These are phyloP conservation scores for Microctonus brassicae DNA, from an alignment of 2,888 invertebrate genomes.

Conservation along the genomic window DNA sequence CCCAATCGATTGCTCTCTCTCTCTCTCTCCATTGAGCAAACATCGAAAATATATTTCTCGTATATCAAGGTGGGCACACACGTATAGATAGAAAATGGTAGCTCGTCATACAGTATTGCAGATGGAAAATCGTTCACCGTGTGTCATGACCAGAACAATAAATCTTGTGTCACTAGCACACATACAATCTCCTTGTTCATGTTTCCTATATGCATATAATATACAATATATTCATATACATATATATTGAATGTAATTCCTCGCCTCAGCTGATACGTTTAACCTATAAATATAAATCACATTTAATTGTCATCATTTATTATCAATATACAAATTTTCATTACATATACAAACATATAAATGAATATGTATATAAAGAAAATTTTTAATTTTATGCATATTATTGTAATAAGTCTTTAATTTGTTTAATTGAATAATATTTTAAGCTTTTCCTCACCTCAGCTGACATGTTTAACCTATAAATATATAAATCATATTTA, in stretches of 20 bases:
- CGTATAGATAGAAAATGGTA: background rate
- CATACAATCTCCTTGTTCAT: background rate
- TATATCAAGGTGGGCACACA: background rate
- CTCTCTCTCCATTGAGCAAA: background rate
- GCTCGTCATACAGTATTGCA: background rate
- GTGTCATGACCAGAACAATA: background rate
- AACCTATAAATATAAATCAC: slow-evolving; percentile 9
- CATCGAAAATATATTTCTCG: background rate
- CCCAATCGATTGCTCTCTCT: background rate
- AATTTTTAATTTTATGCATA: background rate
- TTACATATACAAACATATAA: no score
- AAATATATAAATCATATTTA: slow-evolving; percentile 14
- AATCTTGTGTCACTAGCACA: slow-evolving; percentile 15
- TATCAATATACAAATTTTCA: slow-evolving; percentile 5
- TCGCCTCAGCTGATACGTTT: background rate
- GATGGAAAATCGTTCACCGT: slow-evolving; percentile 4
- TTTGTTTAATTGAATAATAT: background rate
- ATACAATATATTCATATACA: background rate
- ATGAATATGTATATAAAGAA: no score
- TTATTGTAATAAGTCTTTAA: background rate
- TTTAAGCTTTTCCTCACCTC: background rate
- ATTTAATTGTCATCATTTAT: slow-evolving; percentile 16
- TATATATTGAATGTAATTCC: slow-evolving; percentile 1
- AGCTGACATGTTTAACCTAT: background rate
- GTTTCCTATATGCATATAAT: background rate